Base-by-base conservation (phyloP, 2,888 invertebrate species). In the Andrena bicolor region DNA sequence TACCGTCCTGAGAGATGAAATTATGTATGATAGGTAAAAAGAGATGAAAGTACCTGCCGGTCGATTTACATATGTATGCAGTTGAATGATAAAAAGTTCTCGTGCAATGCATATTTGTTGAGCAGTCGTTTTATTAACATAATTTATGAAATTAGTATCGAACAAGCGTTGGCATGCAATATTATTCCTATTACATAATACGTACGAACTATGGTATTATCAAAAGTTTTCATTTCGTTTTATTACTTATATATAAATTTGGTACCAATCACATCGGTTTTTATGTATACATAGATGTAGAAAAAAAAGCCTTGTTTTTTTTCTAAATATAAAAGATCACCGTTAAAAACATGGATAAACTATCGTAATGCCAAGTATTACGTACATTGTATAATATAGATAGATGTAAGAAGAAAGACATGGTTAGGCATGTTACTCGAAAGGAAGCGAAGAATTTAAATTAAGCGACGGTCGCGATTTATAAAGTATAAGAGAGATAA, bases 101-200 rank as follows among this genome's bases (percentile, higher is more conserved):
- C 30, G 5, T 69, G 41, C 23, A 63, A 16, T 75, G 64, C 58
- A 48, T 64, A 71, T 48, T 32, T 66, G 41, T 60, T 77, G 51
- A 77, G 72, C 72, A 64, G 35, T 77, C 16, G 26, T n/a, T 80
- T 80, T 80, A 80, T 77, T 80, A 71, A 71, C 65, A 69, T 10
- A 68, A 35, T 61, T 66, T 66, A 78, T 76, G 76, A 79, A 69
- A 26, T 20, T 32, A 56, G 53, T 48, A 41, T 6, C 23, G 60
- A 70, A 60, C 51, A 66, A 56, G 28, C 53, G 63, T 68, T 72
- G 60, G 66, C 56, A 66, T 69, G 23, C 66, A 32, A 53, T n/a
- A 58, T 58, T 63, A 56, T 48, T 53, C 2, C 16, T 35, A 63
- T n/a, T 20, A 65, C n/a, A 35, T 60, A 65, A 60, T 76, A 70